Percentiles rank a stretch among this genome's conserved stretches.
Conservation (phyloP, 1,140 invertebrate species). For the Drosophila miranda region DNA sequence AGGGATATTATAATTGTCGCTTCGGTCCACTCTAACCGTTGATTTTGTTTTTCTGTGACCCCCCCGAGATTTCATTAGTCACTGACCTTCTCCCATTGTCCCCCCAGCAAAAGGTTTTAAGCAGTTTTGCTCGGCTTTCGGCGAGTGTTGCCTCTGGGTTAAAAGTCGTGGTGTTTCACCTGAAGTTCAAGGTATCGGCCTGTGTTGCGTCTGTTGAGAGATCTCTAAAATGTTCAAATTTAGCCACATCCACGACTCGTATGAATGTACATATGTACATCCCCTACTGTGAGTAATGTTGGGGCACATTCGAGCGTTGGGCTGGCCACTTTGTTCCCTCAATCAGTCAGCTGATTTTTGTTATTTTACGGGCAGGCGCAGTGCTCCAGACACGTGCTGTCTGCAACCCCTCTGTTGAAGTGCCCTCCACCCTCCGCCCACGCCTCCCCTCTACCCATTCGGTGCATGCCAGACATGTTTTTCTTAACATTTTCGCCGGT, state of each 20-base stretch:
- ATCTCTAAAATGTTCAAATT: slow-evolving; percentile 12
- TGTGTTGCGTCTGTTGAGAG: background rate
- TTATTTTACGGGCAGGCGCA: slow-evolving; percentile 64
- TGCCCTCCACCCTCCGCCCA: background rate
- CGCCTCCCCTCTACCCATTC: background rate
- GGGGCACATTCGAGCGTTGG: slow-evolving; percentile 12
- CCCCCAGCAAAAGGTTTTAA: slow-evolving; percentile 12
- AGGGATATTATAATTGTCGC: background rate
- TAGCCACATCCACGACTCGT: background rate
- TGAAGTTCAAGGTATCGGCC: slow-evolving; percentile 60
- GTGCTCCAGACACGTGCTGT: slow-evolving; percentile 49
- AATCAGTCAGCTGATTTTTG: slow-evolving; percentile 38
- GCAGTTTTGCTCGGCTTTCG: slow-evolving; percentile 34
- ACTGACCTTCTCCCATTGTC: slow-evolving; percentile 33
- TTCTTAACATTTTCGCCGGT: slow-evolving; percentile 52
- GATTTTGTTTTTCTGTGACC: slow-evolving; percentile 26
- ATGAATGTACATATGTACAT: no score
- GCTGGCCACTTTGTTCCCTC: slow-evolving; percentile 23
- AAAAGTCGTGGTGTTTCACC: slow-evolving; percentile 34
- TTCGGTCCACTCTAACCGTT: background rate
- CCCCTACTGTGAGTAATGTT: slow-evolving; percentile 9
- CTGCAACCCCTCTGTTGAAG: slow-evolving; percentile 24
- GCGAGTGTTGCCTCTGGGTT: slow-evolving; percentile 31
- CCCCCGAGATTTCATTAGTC: slow-evolving; percentile 50
- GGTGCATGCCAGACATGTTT: slow-evolving; percentile 57